Evolutionary conservation across 2,797 vertebrate genomes (phyloP).

Genomic region (Cetoscarus ocellatus): DNA sequence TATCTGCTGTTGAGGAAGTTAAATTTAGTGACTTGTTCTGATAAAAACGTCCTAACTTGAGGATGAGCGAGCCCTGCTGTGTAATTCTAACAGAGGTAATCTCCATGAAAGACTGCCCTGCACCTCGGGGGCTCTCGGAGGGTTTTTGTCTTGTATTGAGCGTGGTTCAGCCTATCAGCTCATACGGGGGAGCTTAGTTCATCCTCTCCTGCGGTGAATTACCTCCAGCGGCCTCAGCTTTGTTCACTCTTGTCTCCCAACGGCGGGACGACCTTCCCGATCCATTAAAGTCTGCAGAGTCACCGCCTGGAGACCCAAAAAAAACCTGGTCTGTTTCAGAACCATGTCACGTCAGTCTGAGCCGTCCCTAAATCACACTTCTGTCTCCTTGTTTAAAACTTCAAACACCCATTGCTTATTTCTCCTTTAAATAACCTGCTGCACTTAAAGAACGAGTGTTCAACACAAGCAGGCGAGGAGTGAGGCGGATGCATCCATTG

Average conservation of each 20-base stretch:
- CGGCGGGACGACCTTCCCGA: constrained; percentile 65
- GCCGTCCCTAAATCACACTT: not conserved
- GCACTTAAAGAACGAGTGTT: not conserved
- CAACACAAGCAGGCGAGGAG: not conserved
- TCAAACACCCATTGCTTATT: constrained; percentile 13
- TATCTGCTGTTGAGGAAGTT: too few relatives aligned
- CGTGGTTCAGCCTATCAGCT: constrained; percentile 56
- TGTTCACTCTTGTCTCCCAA: constrained; percentile 51
- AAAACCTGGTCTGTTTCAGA: constrained; percentile 57
- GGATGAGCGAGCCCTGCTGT: constrained; percentile 22
- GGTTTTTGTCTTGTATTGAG: constrained; percentile 38
- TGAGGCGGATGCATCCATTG: too few relatives aligned
- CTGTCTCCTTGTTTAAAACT: constrained; percentile 33
- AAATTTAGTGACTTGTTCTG: too few relatives aligned
- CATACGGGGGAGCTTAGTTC: constrained; percentile 33
- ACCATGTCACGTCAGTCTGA: constrained; percentile 52
- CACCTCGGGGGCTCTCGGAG: constrained; percentile 29
- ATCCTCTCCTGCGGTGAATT: constrained; percentile 49
- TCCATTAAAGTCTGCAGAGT: constrained; percentile 53
- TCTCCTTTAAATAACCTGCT: constrained; percentile 15
- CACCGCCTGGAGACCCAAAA: constrained; percentile 24
- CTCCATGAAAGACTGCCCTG: constrained; percentile 51
- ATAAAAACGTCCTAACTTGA: not conserved
- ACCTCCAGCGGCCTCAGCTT: constrained; percentile 52
- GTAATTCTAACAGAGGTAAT: constrained; percentile 51